Evolutionary conservation across 2,888 invertebrate species (phyloP).

Genomic region (Hirtodrosophila histrioides): DNA sequence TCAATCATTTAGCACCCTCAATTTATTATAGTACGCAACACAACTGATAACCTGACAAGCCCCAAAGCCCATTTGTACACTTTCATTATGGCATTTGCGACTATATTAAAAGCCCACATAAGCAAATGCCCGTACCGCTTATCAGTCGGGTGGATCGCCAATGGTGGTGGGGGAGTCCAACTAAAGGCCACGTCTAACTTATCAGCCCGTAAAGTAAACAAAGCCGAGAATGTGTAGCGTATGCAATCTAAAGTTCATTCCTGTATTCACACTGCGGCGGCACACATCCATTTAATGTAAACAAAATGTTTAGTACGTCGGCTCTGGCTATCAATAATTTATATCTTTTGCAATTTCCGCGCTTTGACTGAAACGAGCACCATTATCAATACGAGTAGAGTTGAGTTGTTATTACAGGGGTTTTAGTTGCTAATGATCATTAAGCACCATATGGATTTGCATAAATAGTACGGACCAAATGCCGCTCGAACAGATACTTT

Average conservation of each 20-base stretch:
- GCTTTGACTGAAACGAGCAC: not conserved
- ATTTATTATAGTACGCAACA: constrained; percentile 9
- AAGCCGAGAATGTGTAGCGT: constrained; percentile 24
- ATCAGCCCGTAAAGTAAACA: constrained; percentile 40
- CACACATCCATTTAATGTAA: constrained; percentile 23
- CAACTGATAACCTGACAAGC: constrained; percentile 29
- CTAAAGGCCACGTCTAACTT: constrained; percentile 1
- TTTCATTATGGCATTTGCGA: constrained; percentile 21
- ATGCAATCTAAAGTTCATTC: constrained; percentile 39
- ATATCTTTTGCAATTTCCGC: constrained; percentile 24
- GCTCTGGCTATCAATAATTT: constrained; percentile 28
- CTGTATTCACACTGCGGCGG: constrained; percentile 9
- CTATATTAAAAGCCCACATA: constrained; percentile 17
- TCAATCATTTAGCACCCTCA: constrained; percentile 33
- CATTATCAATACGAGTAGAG: constrained; percentile 18
- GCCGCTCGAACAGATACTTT: no score
- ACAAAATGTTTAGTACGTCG: constrained; percentile 22
- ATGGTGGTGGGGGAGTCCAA: constrained; percentile 14
- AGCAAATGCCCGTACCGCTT: constrained; percentile 9
- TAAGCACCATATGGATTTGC: constrained; percentile 11
- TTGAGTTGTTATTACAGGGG: constrained; percentile 10
- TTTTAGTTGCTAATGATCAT: constrained; percentile 12
- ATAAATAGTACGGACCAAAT: not conserved
- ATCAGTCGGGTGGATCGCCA: constrained; percentile 11
- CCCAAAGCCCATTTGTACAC: constrained; percentile 18